Evolutionary conservation across 1,140 invertebrate species (phyloP).

Genomic region (Sycobia sp.): DNA sequence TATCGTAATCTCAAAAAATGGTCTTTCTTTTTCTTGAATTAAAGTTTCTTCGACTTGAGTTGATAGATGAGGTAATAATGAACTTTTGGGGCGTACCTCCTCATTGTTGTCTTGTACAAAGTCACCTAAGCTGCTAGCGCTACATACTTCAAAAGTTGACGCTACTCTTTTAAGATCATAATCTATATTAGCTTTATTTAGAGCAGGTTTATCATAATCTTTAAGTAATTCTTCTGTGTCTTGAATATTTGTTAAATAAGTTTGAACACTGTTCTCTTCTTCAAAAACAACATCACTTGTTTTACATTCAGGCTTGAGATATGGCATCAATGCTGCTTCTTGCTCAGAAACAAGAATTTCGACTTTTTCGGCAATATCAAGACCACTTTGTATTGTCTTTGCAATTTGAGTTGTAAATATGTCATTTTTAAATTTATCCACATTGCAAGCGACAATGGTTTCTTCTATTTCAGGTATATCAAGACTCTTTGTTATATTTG

Average conservation of each 20-base stretch:
- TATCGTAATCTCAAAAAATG: constrained; percentile 53
- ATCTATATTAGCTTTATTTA: constrained; percentile 57
- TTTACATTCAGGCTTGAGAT: constrained; percentile 61
- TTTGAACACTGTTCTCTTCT: constrained; percentile 59
- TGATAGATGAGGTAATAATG: constrained; percentile 58
- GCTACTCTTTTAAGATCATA: constrained; percentile 63
- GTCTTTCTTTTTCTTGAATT: constrained; percentile 63
- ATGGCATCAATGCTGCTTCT: constrained; percentile 56
- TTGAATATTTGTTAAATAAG: constrained; percentile 58
- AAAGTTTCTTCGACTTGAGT: constrained; percentile 56
- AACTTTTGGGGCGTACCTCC: constrained; percentile 53
- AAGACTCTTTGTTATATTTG: constrained; percentile 57
- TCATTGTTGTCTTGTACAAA: constrained; percentile 46
- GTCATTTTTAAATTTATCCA: constrained; percentile 43
- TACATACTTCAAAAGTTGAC: constrained; percentile 60
- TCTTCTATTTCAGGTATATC: constrained; percentile 61
- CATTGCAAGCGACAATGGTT: constrained; percentile 46
- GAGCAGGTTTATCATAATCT: constrained; percentile 50
- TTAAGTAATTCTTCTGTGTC: constrained; percentile 62
- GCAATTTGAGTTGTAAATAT: constrained; percentile 50
- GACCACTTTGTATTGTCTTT: constrained; percentile 50
- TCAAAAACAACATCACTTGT: constrained; percentile 56
- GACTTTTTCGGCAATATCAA: constrained; percentile 57
- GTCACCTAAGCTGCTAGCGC: constrained; percentile 51
- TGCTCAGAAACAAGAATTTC: constrained; percentile 62